Evolutionary conservation across 2,888 invertebrate genomes (phyloP), one percentile per base, ranked within the genome.

Genomic region (Trilocha varians): DNA sequence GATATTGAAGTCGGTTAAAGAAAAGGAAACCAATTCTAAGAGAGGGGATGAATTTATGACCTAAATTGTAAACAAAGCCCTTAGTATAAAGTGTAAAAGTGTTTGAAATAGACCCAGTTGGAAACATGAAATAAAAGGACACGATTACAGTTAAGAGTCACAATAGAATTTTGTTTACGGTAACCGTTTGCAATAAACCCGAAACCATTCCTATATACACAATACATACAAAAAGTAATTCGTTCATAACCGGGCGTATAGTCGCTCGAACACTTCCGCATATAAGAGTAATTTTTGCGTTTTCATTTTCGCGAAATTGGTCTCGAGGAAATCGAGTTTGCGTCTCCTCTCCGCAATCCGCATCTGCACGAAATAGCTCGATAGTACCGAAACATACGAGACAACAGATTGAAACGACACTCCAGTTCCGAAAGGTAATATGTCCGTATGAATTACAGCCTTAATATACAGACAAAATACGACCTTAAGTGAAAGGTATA

Each of bases 321-420:
- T 58, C 55, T 55, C 54, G 53, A 63, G 64, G 62, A 67, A 78
- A 78, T 78, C 66, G 66, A 78, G 70, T 78, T 78, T 75, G 62
- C 62, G 62, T 68, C 73, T 64, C 59, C 59, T 59, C 59, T 64
- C 65, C 70, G 64, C 72, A 71, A 70, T 74, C 66, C 73, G 65
- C 74, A 72, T 78, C 77, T 82, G 79, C 70, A 66, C 66, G 59
- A 59, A 83, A 80, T 72, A 68, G 71, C 76, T 70, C 64, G 65
- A 71, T 79, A 70, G 66, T 59, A 62, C 68, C 54, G 59, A 65
- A 70, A 66, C 70, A 70, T 72, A 66, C 63, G 72, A 71, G 74
- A 80, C 78, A 78, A 78, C 78, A 79, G 78, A 82, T 83, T 80
- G 82, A 75, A 80, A 69, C 65, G 58, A 58, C 54, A 53, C 47